Conservation (phyloP, 2,797 vertebrate genomes). For the Alosa sapidissima region DNA sequence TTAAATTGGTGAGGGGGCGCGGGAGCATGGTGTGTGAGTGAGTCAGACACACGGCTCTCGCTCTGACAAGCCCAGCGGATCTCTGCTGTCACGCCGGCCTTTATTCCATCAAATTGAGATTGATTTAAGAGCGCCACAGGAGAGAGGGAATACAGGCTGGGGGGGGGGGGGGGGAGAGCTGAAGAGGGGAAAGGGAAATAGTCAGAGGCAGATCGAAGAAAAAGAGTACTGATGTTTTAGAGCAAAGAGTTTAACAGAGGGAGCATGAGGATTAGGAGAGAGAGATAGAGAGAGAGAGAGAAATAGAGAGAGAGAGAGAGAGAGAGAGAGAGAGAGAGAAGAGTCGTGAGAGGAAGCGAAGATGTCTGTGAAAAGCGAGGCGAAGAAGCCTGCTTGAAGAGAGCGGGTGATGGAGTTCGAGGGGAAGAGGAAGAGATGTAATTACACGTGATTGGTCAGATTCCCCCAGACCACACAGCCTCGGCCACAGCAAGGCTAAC, state of each 20-base stretch:
- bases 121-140: background rate
- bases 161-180: background rate
- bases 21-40: background rate
- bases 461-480: conserved; percentile 8
- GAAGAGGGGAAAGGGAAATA: background rate
- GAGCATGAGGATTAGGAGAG: background rate
- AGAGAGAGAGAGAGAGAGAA: background rate
- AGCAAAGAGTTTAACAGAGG: background rate
- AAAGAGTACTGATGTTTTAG: background rate
- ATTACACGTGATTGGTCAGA: conserved; percentile 10
- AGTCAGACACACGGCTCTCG: background rate
- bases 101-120: conserved; percentile 13
- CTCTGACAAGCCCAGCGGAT: conserved; percentile 1
- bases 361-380: background rate
- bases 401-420: conserved; percentile 8
- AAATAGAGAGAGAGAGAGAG: background rate
- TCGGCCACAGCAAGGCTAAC: background rate
- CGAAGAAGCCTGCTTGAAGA: background rate
- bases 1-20: background rate
- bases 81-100: background rate
- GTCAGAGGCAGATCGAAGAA: background rate
- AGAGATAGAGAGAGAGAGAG: background rate
- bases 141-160: background rate
- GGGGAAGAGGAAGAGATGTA: conserved; percentile 4
- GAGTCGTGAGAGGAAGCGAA: background rate